These are phyloP conservation scores for Cyprinella venusta DNA, from an alignment of 2,797 vertebrate species.

Conservation along the genomic window DNA sequence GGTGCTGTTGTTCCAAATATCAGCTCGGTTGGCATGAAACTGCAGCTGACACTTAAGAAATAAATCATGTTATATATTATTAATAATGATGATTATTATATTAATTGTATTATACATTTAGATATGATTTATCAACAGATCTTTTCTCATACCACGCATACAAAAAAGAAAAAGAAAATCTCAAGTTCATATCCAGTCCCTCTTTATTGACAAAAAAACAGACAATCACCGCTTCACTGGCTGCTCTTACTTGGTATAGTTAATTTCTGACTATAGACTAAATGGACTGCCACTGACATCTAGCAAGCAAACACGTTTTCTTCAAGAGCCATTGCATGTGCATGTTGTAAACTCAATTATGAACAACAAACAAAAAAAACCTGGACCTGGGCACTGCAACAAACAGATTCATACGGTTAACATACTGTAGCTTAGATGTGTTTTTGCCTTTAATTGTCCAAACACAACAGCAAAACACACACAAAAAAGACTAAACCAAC, in stretches of 20 bases:
- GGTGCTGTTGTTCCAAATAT: background rate
- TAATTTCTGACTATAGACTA: conserved; percentile 14
- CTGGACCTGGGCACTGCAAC: background rate
- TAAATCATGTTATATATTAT: background rate
- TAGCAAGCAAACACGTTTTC: background rate
- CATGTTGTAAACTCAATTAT: background rate
- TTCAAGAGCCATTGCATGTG: conserved; percentile 1
- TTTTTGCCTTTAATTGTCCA: background rate
- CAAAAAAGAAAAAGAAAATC: background rate
- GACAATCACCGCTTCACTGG: conserved; percentile 10
- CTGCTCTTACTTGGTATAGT: conserved; percentile 22
- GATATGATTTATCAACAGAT: background rate
- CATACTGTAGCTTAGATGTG: conserved; percentile 1
- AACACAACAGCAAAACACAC: conserved; percentile 19
- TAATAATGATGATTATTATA: background rate
- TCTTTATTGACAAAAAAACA: conserved; percentile 50
- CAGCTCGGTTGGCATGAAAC: background rate
- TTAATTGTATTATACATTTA: background rate
- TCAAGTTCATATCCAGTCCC: conserved; percentile 1
- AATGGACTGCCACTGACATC: background rate
- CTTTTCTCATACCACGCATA: background rate
- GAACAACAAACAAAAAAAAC: background rate
- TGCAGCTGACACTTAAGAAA: background rate
- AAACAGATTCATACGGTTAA: conserved; percentile 3
- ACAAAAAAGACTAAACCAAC: background rate